Conservation (phyloP, 2,113 vertebrate genomes). For the Hydropotes inermis region DNA sequence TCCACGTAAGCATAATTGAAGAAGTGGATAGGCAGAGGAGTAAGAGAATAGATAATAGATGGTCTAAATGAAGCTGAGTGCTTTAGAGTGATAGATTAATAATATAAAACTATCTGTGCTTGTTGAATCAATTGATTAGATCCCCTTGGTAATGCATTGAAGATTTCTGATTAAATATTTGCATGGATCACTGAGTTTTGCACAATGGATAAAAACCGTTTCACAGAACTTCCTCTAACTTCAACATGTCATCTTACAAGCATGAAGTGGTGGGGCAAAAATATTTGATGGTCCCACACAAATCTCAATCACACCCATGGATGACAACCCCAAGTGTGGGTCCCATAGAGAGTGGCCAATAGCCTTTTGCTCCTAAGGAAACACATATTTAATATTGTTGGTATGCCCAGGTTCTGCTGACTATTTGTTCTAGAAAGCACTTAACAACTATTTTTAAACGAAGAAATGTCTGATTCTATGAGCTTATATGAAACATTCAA, state of each 20-base stretch:
- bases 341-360: background rate
- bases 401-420: background rate
- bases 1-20: slow-evolving; percentile 22
- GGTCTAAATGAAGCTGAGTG: background rate
- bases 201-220: background rate
- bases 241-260: background rate
- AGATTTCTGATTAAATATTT: background rate
- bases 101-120: background rate
- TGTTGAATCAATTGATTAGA: background rate
- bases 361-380: background rate
- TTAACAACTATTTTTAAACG: background rate
- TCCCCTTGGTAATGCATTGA: background rate
- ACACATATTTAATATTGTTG: background rate
- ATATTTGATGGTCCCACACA: background rate
- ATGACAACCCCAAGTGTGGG: background rate
- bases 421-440: background rate
- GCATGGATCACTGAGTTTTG: background rate
- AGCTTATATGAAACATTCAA: background rate
- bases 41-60: background rate
- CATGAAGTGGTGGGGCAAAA: background rate
- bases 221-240: background rate
- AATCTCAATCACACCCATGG: background rate
- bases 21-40: background rate
- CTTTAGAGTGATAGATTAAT: slow-evolving; percentile 11
- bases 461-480: background rate